Percentiles rank a stretch among this genome's conserved stretches.
phyloP scores from a whole-genome alignment of 2,113 vertebrate species.

The Corydoras maculifer region DNA sequence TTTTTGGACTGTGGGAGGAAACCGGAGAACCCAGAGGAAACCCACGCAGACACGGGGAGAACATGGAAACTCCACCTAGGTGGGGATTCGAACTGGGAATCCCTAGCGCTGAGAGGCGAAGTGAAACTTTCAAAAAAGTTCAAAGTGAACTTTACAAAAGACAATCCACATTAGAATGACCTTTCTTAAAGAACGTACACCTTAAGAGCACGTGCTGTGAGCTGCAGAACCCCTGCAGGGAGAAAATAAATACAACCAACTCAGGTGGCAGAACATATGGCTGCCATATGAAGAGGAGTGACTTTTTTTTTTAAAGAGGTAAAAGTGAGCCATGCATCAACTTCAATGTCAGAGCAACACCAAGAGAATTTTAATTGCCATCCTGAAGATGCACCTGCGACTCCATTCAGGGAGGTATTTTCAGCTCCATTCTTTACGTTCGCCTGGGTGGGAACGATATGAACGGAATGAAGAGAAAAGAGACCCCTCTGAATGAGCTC shows the following conservation, averaged over 20 bases:
- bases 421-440: not conserved
- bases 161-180: too few species aligned
- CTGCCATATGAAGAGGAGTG: not conserved
- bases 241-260: too few species aligned
- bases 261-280: not conserved
- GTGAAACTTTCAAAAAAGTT: too few species aligned
- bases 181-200: too few species aligned
- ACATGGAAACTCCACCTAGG: too few species aligned
- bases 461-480: not conserved
- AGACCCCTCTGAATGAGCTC: not conserved
- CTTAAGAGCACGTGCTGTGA: not conserved
- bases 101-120: too few species aligned
- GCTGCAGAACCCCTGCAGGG: not conserved
- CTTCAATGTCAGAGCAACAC: not conserved
- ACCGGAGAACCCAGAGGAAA: too few species aligned
- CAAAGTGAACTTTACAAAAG: too few species aligned
- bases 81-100: too few species aligned
- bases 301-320: not conserved
- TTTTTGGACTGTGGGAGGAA: too few species aligned
- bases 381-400: conserved; percentile 9
- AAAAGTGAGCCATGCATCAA: not conserved
- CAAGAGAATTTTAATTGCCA: conserved; percentile 16
- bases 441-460: not conserved
- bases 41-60: too few species aligned
- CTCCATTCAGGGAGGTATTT: conserved; percentile 7